phyloP scores from a whole-genome alignment of 1,140 invertebrate species.

The Trachymyrmex septentrionalis region DNA sequence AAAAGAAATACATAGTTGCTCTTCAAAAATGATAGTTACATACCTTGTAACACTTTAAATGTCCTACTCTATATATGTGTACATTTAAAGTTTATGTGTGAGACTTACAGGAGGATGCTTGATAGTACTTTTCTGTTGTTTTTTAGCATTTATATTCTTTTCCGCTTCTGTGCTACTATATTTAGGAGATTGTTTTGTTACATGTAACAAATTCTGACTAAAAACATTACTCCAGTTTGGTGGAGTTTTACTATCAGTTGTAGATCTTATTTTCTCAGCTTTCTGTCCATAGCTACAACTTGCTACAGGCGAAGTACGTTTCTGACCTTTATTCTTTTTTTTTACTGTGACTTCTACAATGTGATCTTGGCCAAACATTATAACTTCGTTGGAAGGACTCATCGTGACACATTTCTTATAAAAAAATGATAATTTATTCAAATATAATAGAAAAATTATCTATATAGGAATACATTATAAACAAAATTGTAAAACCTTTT shows the following conservation, averaged over 20 bases:
- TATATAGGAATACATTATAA: background rate
- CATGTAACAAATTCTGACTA: conserved; percentile 63
- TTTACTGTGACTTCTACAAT: conserved; percentile 73
- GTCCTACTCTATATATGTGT: background rate
- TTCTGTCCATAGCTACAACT: conserved; percentile 63
- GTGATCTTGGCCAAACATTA: conserved; percentile 65
- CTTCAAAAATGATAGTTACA: too few relatives aligned
- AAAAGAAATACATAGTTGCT: too few relatives aligned
- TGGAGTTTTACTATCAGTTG: conserved; percentile 31
- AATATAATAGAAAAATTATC: background rate
- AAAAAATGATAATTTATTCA: background rate
- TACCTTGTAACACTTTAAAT: too few relatives aligned
- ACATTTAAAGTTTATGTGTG: background rate
- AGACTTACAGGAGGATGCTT: conserved; percentile 21
- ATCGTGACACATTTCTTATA: background rate
- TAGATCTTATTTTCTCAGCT: conserved; percentile 60
- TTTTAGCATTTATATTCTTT: conserved; percentile 49
- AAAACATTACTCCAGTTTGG: conserved; percentile 70
- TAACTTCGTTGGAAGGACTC: conserved; percentile 44
- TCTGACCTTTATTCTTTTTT: conserved; percentile 55
- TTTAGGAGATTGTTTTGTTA: conserved; percentile 67
- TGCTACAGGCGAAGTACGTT: conserved; percentile 64
- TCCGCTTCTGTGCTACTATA: conserved; percentile 49
- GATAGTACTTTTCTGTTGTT: conserved; percentile 34
- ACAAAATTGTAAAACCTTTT: background rate